Conservation (phyloP, 1,140 invertebrate species). For the Drosophila albomicans region DNA sequence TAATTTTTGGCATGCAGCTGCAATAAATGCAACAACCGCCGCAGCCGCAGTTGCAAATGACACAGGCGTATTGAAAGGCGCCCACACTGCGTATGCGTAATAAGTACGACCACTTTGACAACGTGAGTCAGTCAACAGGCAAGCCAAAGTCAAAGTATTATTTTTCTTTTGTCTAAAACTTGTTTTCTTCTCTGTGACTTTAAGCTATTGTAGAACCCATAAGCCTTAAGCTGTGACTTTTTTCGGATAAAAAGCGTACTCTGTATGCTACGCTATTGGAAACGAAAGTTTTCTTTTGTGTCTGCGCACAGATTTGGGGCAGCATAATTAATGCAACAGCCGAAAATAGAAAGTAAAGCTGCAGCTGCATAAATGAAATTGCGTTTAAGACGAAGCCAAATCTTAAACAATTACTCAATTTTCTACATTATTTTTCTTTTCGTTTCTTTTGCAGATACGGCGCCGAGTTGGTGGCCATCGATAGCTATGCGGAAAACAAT, state of each 20-base stretch:
- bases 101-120: constrained; percentile 27
- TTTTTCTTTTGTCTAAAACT: constrained; percentile 46
- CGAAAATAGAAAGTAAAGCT: constrained; percentile 75
- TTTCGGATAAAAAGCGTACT: constrained; percentile 10
- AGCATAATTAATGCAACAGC: constrained; percentile 56
- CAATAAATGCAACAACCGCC: constrained; percentile 2
- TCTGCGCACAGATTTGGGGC: constrained; percentile 28
- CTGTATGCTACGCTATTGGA: constrained; percentile 50
- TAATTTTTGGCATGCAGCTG: constrained; percentile 66
- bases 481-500: constrained; percentile 96
- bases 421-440: neutral
- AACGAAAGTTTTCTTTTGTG: constrained; percentile 60
- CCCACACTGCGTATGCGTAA: constrained; percentile 77
- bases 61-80: constrained; percentile 44
- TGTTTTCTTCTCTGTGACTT: constrained; percentile 35
- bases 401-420: constrained; percentile 8
- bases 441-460: constrained; percentile 90
- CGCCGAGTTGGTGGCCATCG: constrained; percentile 95
- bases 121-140: constrained; percentile 13
- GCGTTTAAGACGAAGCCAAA: constrained; percentile 32
- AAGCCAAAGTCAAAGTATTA: neutral
- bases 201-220: constrained; percentile 40
- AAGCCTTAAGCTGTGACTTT: constrained; percentile 21
- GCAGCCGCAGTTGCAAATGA: constrained; percentile 48
- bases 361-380: constrained; percentile 64